Evolutionary conservation across 2,113 vertebrate species (phyloP), one percentile per base, ranked within the genome.

Genomic region (Cynocephalus volans): DNA sequence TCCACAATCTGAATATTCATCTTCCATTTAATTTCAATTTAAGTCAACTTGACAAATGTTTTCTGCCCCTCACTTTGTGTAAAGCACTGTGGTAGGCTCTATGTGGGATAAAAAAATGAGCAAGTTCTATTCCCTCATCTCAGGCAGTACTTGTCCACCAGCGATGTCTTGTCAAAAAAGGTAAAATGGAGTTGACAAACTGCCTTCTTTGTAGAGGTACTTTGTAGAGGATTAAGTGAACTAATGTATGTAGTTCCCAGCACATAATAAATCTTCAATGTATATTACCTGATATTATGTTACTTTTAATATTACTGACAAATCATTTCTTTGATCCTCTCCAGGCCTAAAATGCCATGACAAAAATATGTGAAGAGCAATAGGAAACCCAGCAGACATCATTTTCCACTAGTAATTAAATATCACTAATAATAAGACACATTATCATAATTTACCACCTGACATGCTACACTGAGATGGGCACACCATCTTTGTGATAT

Each of bases 261-360:
- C 67, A 48, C 54, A 69, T n/a, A 80, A 19, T 67, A 69, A 60
- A 64, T 21, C 41, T 31, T 80, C 50, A 70, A 7, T 70, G 36
- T 79, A 24, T 80, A 80, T 62, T 75, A 72, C 33, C 2, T 92
- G n/a, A 80, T 64, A 91, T 4, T 52, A 92, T 82, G 45, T 36
- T 81, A 81, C 31, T 28, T 92, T 86, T 72, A 60, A 70, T 92
- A 56, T 45, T 81, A 96, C 17, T 95, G 72, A 81, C 7, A 90
- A 94, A 36, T 48, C 18, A 75, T 79, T 60, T 72, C 33, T 72
- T 88, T 75, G 65, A 76, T 93, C 6, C 70, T 90, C 75, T 72
- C 8, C 15, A 60, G 10, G 54, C 36, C 52, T 84, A 85, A 90
- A 92, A 77, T 24, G 19, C 50, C 31, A 26, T 28, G 41, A 70